A percentile compares a stretch with the other conserved stretches of the same genome.
Conservation (phyloP, 2,888 invertebrate genomes). For the Stenchaetothrips biformis region DNA sequence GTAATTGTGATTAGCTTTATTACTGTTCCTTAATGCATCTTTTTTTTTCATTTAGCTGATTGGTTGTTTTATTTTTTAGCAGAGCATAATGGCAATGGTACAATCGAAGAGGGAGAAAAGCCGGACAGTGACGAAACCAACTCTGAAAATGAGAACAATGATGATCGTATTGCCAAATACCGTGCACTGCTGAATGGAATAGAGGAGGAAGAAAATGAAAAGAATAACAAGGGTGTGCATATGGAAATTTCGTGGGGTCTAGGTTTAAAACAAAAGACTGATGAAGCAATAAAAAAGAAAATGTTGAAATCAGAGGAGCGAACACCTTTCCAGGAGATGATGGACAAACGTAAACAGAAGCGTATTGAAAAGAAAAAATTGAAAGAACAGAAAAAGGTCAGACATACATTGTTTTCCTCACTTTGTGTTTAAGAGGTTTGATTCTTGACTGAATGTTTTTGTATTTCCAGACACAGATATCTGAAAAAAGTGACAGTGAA, state of each 20-base stretch:
- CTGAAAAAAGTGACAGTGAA: slow-evolving; percentile 34
- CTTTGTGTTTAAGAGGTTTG: not conserved
- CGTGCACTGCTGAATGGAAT: slow-evolving; percentile 70
- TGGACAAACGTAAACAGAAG: slow-evolving; percentile 79
- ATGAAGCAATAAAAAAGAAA: slow-evolving; percentile 64
- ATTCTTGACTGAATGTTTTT: slow-evolving; percentile 40
- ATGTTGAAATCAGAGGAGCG: slow-evolving; percentile 51
- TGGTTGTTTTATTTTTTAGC: no score
- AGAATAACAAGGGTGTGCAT: slow-evolving; percentile 68
- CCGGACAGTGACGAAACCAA: slow-evolving; percentile 40
- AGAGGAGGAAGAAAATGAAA: slow-evolving; percentile 62
- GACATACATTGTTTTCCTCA: not conserved
- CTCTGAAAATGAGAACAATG: slow-evolving; percentile 41
- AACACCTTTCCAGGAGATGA: slow-evolving; percentile 77
- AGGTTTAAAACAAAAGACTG: slow-evolving; percentile 65
- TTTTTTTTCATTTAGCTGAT: no score
- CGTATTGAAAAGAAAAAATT: slow-evolving; percentile 59
- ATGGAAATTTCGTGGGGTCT: slow-evolving; percentile 88
- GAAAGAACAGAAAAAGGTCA: slow-evolving; percentile 41
- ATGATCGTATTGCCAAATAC: slow-evolving; percentile 66
- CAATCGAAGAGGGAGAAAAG: slow-evolving; percentile 39
- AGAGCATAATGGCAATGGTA: no score
- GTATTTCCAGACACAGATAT: not conserved
- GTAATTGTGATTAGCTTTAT: slow-evolving; percentile 32
- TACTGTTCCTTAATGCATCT: not conserved